A percentile compares a stretch with the other conserved stretches of the same genome.
Conservation (phyloP, 2,797 vertebrate species). For the Acanthurus tractus region DNA sequence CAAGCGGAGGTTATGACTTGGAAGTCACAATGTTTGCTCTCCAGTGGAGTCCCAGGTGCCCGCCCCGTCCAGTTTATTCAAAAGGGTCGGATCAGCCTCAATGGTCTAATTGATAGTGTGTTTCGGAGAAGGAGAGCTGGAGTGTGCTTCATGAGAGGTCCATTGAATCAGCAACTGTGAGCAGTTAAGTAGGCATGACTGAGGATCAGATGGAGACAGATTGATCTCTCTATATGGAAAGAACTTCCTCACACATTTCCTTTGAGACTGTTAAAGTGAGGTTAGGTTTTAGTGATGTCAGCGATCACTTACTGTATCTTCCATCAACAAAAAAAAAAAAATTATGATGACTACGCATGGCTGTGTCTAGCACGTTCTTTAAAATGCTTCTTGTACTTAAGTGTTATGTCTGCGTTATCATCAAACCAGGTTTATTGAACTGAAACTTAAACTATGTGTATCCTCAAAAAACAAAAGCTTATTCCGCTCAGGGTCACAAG, state of each 20-base stretch:
- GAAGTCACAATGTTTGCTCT: conserved; percentile 2
- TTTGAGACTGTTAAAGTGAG: conserved; percentile 37
- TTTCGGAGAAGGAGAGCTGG: conserved; percentile 7
- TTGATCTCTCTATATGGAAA: conserved; percentile 47
- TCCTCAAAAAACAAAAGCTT: no score
- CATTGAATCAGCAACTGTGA: conserved; percentile 50
- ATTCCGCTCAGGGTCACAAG: background rate
- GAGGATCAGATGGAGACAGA: conserved; percentile 45
- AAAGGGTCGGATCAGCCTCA: conserved; percentile 8
- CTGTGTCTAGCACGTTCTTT: background rate
- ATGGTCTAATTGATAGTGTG: conserved; percentile 10
- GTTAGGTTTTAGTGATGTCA: conserved; percentile 32
- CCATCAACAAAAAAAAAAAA: conserved; percentile 18
- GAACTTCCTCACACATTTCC: conserved; percentile 19
- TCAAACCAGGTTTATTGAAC: background rate
- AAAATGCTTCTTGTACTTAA: background rate
- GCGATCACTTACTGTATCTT: conserved; percentile 37
- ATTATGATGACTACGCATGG: background rate
- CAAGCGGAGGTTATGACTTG: conserved; percentile 9
- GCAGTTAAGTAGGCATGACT: conserved; percentile 37
- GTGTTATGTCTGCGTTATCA: background rate
- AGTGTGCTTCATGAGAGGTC: conserved; percentile 2
- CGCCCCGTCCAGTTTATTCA: background rate
- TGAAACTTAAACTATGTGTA: background rate
- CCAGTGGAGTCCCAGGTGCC: conserved; percentile 4